Evolutionary conservation across 1,140 invertebrate genomes (phyloP).

Genomic region (Coptotermes formosanus): DNA sequence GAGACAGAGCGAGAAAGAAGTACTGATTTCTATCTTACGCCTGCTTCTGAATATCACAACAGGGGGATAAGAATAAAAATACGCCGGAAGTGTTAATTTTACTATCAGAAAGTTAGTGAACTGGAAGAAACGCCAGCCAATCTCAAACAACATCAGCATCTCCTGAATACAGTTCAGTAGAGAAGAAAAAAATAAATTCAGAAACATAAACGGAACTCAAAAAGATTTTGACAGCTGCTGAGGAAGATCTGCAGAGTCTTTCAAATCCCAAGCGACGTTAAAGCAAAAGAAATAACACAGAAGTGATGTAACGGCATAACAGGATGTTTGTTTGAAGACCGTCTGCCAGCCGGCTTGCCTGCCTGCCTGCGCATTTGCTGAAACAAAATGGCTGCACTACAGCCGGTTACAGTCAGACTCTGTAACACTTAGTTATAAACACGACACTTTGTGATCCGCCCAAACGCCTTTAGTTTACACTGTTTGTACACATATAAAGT

Average conservation of each 20-base stretch:
- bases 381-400: background rate
- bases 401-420: background rate
- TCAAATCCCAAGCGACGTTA: conserved; percentile 13
- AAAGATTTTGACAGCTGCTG: conserved; percentile 9
- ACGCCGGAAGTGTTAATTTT: conserved; percentile 6
- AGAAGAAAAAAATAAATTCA: background rate
- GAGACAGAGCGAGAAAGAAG: background rate
- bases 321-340: background rate
- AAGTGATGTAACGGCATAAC: conserved; percentile 12
- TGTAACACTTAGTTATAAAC: background rate
- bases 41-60: background rate
- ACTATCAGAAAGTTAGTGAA: background rate
- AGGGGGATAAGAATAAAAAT: background rate
- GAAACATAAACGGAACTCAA: conserved; percentile 1
- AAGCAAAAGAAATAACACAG: conserved; percentile 5
- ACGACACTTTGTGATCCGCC: background rate
- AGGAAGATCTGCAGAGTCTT: background rate
- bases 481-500: no score
- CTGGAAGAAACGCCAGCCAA: background rate
- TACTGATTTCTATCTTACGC: background rate
- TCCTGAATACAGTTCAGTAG: background rate
- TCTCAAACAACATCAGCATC: background rate
- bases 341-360: background rate
- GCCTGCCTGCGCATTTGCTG: background rate
- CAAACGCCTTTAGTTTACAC: no score